phyloP scores from a whole-genome alignment of 2,888 invertebrate genomes.

The Drosophila kambysellisi region DNA sequence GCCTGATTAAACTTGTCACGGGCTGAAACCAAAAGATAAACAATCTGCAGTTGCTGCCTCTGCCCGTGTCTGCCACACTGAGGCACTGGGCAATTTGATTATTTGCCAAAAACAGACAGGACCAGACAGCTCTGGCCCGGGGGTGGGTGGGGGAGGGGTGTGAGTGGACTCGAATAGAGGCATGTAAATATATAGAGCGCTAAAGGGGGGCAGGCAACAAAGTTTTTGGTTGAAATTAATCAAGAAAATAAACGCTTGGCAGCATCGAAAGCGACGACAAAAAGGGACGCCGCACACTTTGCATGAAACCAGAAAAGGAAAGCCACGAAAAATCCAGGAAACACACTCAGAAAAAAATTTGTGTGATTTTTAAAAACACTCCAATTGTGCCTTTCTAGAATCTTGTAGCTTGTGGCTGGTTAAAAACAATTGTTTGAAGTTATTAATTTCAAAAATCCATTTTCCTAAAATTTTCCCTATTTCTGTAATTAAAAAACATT shows the following conservation, averaged over 20 bases:
- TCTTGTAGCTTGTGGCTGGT: too few species aligned
- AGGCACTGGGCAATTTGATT: slow-evolving; percentile 69
- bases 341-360: not conserved
- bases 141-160: not conserved
- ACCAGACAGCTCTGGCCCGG: slow-evolving; percentile 1
- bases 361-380: not conserved
- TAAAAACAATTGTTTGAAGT: not conserved
- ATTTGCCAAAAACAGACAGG: slow-evolving; percentile 74
- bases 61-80: slow-evolving; percentile 47
- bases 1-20: slow-evolving; percentile 79
- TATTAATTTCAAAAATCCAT: not conserved
- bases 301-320: slow-evolving; percentile 22
- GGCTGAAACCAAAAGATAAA: slow-evolving; percentile 77
- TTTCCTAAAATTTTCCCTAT: not conserved
- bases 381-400: not conserved
- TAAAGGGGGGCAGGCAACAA: slow-evolving; percentile 51
- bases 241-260: slow-evolving; percentile 80
- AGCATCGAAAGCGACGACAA: slow-evolving; percentile 59
- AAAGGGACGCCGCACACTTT: slow-evolving; percentile 34
- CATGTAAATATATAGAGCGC: slow-evolving; percentile 60
- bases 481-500: not conserved
- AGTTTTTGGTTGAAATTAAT: slow-evolving; percentile 78
- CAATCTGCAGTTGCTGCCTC: slow-evolving; percentile 56
- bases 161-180: not conserved
- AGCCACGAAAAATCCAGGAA: not conserved